Base-by-base conservation (phyloP, 1,140 invertebrate genomes). In the Homalodisca vitripennis region DNA sequence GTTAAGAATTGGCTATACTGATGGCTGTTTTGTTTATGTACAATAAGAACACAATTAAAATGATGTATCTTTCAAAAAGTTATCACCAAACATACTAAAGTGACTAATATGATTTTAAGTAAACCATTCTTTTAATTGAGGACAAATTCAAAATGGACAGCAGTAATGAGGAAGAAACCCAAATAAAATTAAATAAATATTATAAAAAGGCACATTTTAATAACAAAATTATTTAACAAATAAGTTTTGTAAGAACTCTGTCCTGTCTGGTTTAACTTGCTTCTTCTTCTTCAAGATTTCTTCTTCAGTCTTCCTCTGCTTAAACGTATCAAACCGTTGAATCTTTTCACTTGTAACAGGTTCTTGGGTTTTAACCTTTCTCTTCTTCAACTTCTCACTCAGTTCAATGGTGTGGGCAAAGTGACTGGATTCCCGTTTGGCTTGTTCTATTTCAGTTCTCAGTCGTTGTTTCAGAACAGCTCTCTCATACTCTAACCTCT, bases 401-500 rank as follows among this genome's bases (percentile, higher is more conserved):
- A 72, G 29, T 60, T 76, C 69, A 47, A 78, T 70, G 55, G 69
- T 74, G 14, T 73, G 67, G 57, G 72, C 71, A 68, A 76, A 77
- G 70, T 75, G 70, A 67, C 63, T 73, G 1, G 92, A 88, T 82
- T 98, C 93, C 77, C 89, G 88, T 80, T 97, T 97, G 0, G 92
- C 94, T 77, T 95, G 91, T 3, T 92, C 86, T 60, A 98, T 92
- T 83, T 98, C 97, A 20, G 90, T 87, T 71, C 90, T 80, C 48
- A 98, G 78, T 78, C 91, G 87, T 78, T 98, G 94, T 77, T 93
- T 90, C 73, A 89, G 88, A 6, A 94, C 90, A 31, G 93, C 93
- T 78, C 89, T 89, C 81, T 98, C 96, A 82, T 98, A 97, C 17
- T 91, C 89, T 68, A 98, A 82, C 75, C 94, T 85, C 81, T 98